Percentiles rank a stretch among this genome's conserved stretches.
Evolutionary conservation across 2,113 vertebrate genomes (phyloP).

Genomic region (Salvelinus sp.): DNA sequence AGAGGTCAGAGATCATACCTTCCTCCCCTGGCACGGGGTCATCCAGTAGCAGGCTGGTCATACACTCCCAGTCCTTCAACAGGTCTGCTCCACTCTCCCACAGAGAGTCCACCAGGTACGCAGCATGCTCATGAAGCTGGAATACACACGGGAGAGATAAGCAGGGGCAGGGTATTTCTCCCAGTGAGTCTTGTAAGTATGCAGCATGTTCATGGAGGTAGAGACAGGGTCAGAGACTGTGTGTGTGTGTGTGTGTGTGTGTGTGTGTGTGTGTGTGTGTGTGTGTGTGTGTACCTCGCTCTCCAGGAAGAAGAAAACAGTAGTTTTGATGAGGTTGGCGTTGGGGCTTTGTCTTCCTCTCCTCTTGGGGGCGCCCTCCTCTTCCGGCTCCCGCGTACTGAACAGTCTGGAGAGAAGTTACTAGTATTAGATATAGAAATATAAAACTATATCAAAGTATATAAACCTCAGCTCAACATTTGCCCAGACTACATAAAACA

Average conservation of each 20-base stretch:
- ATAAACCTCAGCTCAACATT: too few relatives aligned
- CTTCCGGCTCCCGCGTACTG: constrained; percentile 92
- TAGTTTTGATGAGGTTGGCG: constrained; percentile 96
- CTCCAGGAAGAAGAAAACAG: constrained; percentile 99
- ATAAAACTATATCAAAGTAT: background rate
- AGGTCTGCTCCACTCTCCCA: constrained; percentile 98
- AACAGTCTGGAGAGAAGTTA: constrained; percentile 81
- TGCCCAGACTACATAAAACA: too few relatives aligned
- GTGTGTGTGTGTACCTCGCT: constrained; percentile 81
- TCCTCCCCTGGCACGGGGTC: constrained; percentile 96
- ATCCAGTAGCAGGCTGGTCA: constrained; percentile 95
- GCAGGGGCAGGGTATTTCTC: too few relatives aligned
- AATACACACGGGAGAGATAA: too few relatives aligned
- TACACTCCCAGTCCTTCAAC: constrained; percentile 99
- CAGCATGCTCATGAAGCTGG: constrained; percentile 99
- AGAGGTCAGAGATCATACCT: constrained; percentile 67
- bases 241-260: background rate
- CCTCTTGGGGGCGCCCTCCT: constrained; percentile 92
- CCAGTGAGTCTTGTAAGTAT: too few relatives aligned
- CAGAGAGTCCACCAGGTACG: constrained; percentile 98
- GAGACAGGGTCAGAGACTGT: too few relatives aligned
- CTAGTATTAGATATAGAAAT: background rate
- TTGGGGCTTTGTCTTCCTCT: constrained; percentile 95
- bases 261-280: background rate
- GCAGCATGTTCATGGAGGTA: background rate